Evolutionary conservation across 2,888 invertebrate genomes (phyloP), one percentile per base, ranked within the genome.

Genomic region (Meta bourneti): DNA sequence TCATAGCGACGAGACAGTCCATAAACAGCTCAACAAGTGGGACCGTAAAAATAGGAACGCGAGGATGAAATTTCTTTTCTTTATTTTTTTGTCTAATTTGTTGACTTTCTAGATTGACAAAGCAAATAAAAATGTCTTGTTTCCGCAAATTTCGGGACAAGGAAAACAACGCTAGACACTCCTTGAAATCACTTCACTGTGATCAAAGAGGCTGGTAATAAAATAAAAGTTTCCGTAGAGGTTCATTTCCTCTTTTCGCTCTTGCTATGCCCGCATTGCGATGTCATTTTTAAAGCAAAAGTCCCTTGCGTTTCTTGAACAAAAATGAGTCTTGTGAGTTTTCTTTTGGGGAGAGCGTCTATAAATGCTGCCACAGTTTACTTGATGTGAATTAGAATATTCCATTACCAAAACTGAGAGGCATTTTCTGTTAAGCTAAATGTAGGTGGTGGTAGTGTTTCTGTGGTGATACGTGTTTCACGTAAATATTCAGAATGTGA

Each of bases 21-120:
- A 51, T 77, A 77, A 77, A 77, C 77, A 77, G 49, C 77, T 77
- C 77, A 77, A 49, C 49, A 16, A 51, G n/a, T 51, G 20, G 20
- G 8, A 34, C 34, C 34, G 34, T 34, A 34, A 34, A 34, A 34
- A 34, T 34, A 34, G 34, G 34, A 34, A 34, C 34, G 34, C 1
- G 48, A 74, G 34, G 74, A 74, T 20, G 74, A 74, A 20, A 74
- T 8, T 74, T 74, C 34, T 74, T 74, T 34, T 74, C 13, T 20
- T 13, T 20, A 20, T 19, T 49, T n/a, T 61, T 61, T 16, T n/a
- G 0, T 51, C 51, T 49, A 49, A 51, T 51, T 49, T 77, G 51
- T 77, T 16, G 51, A 77, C 51, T 77, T 51, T 49, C 51, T 77
- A n/a, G 19, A 49, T 51, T 77, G 49, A 51, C 49, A 48, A 77